Base-by-base conservation (phyloP, 2,888 invertebrate species). In the Apoda limacodes region DNA sequence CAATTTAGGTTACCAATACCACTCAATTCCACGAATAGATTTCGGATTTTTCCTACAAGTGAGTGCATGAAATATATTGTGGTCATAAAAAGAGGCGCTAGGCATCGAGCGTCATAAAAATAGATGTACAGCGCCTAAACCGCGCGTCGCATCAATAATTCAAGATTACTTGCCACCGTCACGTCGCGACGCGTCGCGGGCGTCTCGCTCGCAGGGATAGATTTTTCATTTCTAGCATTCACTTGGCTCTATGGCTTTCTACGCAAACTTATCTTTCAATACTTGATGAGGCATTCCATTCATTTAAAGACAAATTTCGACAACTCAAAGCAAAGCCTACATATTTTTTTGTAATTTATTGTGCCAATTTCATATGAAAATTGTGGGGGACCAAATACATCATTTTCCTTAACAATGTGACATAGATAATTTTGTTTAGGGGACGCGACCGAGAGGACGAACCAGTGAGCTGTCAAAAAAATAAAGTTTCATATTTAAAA, bases 91-190 rank as follows among this genome's bases (percentile, higher is more conserved):
- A 71, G 64, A 55, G 62, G 60, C 65, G 62, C 43, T 35, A 53
- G 48, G 51, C 51, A 51, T 56, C 50, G 50, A 47, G 34, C 39
- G 42, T 71, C 76, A 64, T 78, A 76, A 78, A 76, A 71, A 65
- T 70, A 67, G 65, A 68, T 67, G 67, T 70, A 64, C 56, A 55
- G 42, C 55, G 58, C 60, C 60, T 55, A 55, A 57, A 60, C 54
- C 52, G 51, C 53, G 54, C 54, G 59, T 57, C 60, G 58, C 66
- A 66, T 76, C 72, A 71, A 74, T 78, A 75, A 74, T 69, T 75
- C 70, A 74, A 65, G 71, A 74, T 75, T 72, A 75, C 55, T 45
- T 41, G 40, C 40, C n/a, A n/a, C n/a, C n/a, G n/a, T n/a, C n/a
- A n/a, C n/a, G n/a, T n/a, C 37, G 38, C 32, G 39, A 26, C 28